These are phyloP conservation scores for Mythimna pallens DNA, from an alignment of 2,888 invertebrate species.

Conservation along the genomic window DNA sequence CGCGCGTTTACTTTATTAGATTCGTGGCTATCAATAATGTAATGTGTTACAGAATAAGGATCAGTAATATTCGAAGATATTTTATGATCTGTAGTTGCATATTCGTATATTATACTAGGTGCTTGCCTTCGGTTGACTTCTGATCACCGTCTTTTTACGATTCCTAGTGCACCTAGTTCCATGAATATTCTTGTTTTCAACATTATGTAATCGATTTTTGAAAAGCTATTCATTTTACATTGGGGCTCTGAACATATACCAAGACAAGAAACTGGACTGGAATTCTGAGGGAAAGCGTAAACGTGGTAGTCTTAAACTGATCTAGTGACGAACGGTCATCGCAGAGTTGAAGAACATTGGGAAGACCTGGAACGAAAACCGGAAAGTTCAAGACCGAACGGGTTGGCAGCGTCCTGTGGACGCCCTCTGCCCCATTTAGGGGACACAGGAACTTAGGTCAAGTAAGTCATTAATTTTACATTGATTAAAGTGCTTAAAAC, in stretches of 20 bases:
- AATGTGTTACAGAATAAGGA: slow-evolving; percentile 43
- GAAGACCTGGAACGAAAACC: too few species aligned
- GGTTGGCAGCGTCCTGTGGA: too few species aligned
- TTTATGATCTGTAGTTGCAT: slow-evolving; percentile 35
- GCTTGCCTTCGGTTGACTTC: slow-evolving; percentile 15
- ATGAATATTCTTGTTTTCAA: slow-evolving; percentile 8
- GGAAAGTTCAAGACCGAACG: too few species aligned
- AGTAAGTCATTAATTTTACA: neutral
- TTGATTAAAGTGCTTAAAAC: neutral
- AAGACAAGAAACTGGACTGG: too few species aligned
- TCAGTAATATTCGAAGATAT: slow-evolving; percentile 16
- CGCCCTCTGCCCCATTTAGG: too few species aligned
- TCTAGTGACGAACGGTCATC: too few species aligned
- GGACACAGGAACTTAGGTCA: too few species aligned
- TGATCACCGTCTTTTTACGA: slow-evolving; percentile 47
- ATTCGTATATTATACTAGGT: neutral
- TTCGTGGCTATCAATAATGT: slow-evolving; percentile 50
- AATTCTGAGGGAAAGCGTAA: too few species aligned
- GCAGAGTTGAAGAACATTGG: too few species aligned
- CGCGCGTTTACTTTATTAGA: slow-evolving; percentile 47
- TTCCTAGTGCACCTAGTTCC: slow-evolving; percentile 8
- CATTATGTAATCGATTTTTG: slow-evolving; percentile 1
- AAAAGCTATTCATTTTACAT: slow-evolving; percentile 5
- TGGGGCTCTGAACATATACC: neutral
- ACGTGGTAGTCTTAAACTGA: too few species aligned